Base-by-base conservation (phyloP, 2,888 invertebrate genomes). In the Dicycla oo region DNA sequence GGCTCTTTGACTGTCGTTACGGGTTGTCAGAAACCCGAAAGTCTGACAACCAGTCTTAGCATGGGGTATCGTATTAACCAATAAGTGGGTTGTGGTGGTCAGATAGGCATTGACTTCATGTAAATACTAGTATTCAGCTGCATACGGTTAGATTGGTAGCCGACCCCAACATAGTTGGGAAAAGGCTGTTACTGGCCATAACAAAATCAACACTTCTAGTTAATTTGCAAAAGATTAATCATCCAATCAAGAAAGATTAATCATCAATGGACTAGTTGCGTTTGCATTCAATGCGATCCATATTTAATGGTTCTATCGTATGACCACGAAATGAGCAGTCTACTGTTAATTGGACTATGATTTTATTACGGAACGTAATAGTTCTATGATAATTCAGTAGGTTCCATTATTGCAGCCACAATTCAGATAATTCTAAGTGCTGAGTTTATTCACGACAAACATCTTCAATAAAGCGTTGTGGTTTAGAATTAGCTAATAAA, bases 401-500 rank as follows among this genome's bases (percentile, higher is more conserved):
- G 13, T 26, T 30, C 47, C 10, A 54, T 49, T 56, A 54, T 54
- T 62, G 45, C 30, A 49, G 30, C 20, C 49, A 63, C 15, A 49
- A 15, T 47, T 60, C 40, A 47, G 26, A 11, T 64, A 73, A 73
- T 78, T 63, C 30, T 34, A 30, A 64, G 7, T 13, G 30, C 38
- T 30, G 11, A 53, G 30, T 72, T 67, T 47, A 58, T 65, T 80
- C 70, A 70, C 67, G 62, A 81, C 30, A 53, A 71, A 66, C 57
- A 58, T 64, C 77, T 83, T 75, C 72, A 69, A 72, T 76, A 56
- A 73, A 70, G 6, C 40, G 13, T 23, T 77, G 84, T 26, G 84
- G 82, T 74, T 64, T 47, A n/a, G 60, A 56, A 61, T 73, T 73
- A 69, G 64, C 58, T 71, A 84, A 76, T 84, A 81, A 66, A 83